Percentiles rank a stretch among this genome's conserved stretches.
These are phyloP conservation scores for Apaloderma vittatum DNA, from an alignment of 2,113 vertebrate genomes.

Conservation along the genomic window DNA sequence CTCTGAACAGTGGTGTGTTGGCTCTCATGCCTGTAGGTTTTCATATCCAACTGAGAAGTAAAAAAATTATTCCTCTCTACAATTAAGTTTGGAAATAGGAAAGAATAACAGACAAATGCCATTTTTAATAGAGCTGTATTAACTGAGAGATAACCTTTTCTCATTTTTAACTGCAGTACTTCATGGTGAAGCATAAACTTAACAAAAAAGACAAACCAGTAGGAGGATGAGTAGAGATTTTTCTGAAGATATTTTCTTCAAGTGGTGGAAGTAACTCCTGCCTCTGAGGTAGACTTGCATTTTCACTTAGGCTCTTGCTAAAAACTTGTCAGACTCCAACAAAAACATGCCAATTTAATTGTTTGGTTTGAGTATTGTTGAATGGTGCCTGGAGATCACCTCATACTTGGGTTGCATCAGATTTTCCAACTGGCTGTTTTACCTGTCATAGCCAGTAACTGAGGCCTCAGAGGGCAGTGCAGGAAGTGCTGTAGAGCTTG, in stretches of 20 bases:
- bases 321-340: not conserved
- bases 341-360: not conserved
- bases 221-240: not conserved
- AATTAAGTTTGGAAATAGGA: not conserved
- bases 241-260: not conserved
- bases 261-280: not conserved
- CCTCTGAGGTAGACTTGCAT: not conserved
- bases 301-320: not conserved
- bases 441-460: not conserved
- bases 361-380: not conserved
- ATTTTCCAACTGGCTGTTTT: not conserved
- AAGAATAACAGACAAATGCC: not conserved
- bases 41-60: not conserved
- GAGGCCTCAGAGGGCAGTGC: not conserved
- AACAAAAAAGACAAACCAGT: not conserved
- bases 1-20: not conserved
- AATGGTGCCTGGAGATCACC: not conserved
- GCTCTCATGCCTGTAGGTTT: not conserved
- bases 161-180: not conserved
- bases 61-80: not conserved
- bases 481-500: not conserved
- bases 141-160: not conserved
- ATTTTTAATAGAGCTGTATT: not conserved
- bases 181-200: not conserved
- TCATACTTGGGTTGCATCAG: accelerated